These are phyloP conservation scores for Lophius americanus DNA, from an alignment of 2,797 vertebrate genomes.

Conservation along the genomic window DNA sequence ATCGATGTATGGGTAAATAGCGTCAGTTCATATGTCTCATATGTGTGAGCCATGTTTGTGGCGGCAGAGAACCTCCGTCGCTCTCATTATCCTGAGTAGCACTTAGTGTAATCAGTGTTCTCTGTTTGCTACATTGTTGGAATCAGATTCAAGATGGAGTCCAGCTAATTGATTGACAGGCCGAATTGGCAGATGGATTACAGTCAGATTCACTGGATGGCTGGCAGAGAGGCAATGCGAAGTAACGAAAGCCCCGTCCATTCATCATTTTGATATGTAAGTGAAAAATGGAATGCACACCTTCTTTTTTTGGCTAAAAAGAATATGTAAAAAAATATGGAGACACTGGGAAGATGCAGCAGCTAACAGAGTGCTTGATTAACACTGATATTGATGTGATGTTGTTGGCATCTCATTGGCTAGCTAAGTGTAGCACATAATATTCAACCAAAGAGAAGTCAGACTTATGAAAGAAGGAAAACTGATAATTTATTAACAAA, in stretches of 20 bases:
- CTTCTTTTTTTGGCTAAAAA: not conserved
- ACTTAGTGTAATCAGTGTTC: slow-evolving; percentile 70
- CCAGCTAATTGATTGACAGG: slow-evolving; percentile 68
- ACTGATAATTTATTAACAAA: too few relatives aligned
- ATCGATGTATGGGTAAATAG: slow-evolving; percentile 19
- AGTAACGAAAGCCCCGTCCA: slow-evolving; percentile 45
- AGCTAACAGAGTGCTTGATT: slow-evolving; percentile 23
- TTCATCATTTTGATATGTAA: slow-evolving; percentile 32
- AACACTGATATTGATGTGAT: slow-evolving; percentile 19
- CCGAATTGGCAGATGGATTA: slow-evolving; percentile 67
- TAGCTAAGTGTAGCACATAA: not conserved
- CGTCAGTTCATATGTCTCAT: slow-evolving; percentile 14
- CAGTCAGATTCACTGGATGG: slow-evolving; percentile 53
- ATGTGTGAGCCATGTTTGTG: slow-evolving; percentile 42
- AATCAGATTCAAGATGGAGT: slow-evolving; percentile 64
- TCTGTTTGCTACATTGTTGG: slow-evolving; percentile 50
- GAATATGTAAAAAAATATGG: not conserved
- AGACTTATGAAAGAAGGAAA: too few relatives aligned
- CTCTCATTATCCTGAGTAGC: slow-evolving; percentile 75
- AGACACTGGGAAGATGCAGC: slow-evolving; percentile 10
- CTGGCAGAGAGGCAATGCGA: slow-evolving; percentile 32
- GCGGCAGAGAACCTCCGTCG: slow-evolving; percentile 42
- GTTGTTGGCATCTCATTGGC: slow-evolving; percentile 15
- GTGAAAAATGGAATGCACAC: not conserved
- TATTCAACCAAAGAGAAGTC: slow-evolving; percentile 5